Conservation (phyloP, 2,113 vertebrate genomes). For the Bos javanicus region DNA sequence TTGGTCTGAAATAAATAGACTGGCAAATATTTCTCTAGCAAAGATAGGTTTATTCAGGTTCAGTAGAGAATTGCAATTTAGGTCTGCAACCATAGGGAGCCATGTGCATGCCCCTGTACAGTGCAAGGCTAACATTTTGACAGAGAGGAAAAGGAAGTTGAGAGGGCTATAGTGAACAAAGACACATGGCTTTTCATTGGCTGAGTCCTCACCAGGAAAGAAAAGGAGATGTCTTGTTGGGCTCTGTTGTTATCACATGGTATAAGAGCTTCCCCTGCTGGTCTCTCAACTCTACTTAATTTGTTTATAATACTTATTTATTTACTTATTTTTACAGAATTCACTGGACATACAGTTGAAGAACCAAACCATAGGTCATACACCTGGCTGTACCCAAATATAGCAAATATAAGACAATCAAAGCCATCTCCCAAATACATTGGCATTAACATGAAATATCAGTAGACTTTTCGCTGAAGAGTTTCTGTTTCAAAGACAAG, state of each 20-base stretch:
- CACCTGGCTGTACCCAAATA: not conserved
- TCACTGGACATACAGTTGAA: not conserved
- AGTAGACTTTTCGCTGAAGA: not conserved
- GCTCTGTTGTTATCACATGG: not conserved
- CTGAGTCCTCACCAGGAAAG: not conserved
- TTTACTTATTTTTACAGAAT: not conserved
- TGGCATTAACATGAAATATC: not conserved
- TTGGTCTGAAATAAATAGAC: not conserved
- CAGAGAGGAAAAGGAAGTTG: not conserved
- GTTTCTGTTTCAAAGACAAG: not conserved
- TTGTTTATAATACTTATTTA: not conserved
- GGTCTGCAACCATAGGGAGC: not conserved
- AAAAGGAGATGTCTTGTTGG: not conserved
- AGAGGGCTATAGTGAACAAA: not conserved
- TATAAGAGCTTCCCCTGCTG: not conserved
- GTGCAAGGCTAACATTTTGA: not conserved
- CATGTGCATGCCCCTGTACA: not conserved
- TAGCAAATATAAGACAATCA: not conserved
- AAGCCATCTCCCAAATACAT: not conserved
- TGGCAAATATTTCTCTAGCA: not conserved
- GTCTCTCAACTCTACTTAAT: not conserved
- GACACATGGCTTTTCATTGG: not conserved
- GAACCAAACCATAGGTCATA: not conserved
- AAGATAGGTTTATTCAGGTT: not conserved
- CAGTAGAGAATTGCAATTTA: not conserved